Base-by-base conservation (phyloP, 92 coral and sea anemone species). In the Porites lobata region DNA sequence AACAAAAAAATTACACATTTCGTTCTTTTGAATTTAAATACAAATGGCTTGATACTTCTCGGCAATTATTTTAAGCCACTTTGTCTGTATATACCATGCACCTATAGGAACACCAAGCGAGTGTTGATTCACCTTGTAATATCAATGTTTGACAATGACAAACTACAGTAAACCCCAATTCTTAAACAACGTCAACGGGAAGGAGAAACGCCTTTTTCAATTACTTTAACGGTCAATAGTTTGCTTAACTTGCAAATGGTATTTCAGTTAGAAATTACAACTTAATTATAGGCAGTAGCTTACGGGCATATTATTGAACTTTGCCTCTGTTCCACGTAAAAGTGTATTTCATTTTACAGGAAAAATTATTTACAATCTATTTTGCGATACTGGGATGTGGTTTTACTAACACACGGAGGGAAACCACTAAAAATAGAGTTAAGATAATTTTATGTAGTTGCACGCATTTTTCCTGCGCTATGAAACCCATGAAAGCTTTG, bases 191-290 rank as follows among this genome's bases (percentile, higher is more conserved):
- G 51, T 47, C 14, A 50, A 54, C 12, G 24, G 56, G 20, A 63
- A 50, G n/a, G 47, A 68, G 19, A 81, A 81, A 75, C 47, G 65
- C 85, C 76, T 52, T 22, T 81, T 69, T 56, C 18, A 3, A 21
- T 79, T 1, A 50, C 24, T 43, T 65, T 56, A 56, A 38, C 61
- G 32, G 7, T 78, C 43, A 64, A 15, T 57, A 4, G 47, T 82
- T 18, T 47, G 32, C 29, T 24, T 38, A 54, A 66, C 17, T 82
- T 38, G 1, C n/a, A 26, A 56, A 50, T 1, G 54, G 24, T 52
- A 12, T 29, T 38, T 58, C 50, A 58, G 26, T 7, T 50, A 38
- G 66, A n/a, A 62, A n/a, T 62, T 62, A 15, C 66, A 15, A 17
- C n/a, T 62, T 15, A 62, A n/a, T 62, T 62, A 20, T 2, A 62